Evolutionary conservation across 2,113 vertebrate species (phyloP).

Genomic region (Chionodraco myersi): DNA sequence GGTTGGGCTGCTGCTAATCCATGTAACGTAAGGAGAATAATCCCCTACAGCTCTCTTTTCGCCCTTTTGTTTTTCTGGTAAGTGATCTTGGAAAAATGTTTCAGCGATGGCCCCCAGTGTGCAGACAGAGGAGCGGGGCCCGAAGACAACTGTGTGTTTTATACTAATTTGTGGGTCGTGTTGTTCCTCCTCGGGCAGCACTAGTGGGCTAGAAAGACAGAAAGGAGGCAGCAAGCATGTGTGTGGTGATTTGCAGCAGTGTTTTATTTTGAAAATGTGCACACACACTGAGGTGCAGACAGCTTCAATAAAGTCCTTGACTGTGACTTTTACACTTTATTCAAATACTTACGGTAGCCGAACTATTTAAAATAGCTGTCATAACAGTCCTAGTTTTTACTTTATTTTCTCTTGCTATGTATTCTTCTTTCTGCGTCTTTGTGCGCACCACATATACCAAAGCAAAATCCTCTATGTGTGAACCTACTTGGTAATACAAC

Average conservation of each 20-base stretch:
- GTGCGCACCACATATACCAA: too few relatives aligned
- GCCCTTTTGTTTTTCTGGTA: slow-evolving; percentile 64
- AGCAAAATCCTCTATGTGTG: too few relatives aligned
- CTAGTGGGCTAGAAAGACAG: not conserved
- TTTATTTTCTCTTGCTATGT: too few relatives aligned
- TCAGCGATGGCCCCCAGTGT: slow-evolving; percentile 30
- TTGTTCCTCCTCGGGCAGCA: not conserved
- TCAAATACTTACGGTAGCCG: not conserved
- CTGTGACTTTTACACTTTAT: not conserved
- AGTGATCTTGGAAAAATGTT: slow-evolving; percentile 62
- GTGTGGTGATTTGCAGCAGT: not conserved
- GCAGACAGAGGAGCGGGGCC: slow-evolving; percentile 12
- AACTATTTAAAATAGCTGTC: too few relatives aligned
- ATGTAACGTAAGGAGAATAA: slow-evolving; percentile 82
- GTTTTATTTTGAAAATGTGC: not conserved
- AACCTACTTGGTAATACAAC: too few relatives aligned
- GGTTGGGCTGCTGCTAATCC: slow-evolving; percentile 77
- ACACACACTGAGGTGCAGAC: too few relatives aligned
- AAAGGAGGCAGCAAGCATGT: not conserved
- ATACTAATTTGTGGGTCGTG: slow-evolving; percentile 31
- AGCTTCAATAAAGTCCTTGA: not conserved
- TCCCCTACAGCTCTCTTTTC: slow-evolving; percentile 61
- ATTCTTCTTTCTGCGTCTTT: too few relatives aligned
- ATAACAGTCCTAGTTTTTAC: too few relatives aligned
- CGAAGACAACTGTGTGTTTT: not conserved